phyloP scores from a whole-genome alignment of 2,797 vertebrate genomes.

The Phoxinus dragarum region DNA sequence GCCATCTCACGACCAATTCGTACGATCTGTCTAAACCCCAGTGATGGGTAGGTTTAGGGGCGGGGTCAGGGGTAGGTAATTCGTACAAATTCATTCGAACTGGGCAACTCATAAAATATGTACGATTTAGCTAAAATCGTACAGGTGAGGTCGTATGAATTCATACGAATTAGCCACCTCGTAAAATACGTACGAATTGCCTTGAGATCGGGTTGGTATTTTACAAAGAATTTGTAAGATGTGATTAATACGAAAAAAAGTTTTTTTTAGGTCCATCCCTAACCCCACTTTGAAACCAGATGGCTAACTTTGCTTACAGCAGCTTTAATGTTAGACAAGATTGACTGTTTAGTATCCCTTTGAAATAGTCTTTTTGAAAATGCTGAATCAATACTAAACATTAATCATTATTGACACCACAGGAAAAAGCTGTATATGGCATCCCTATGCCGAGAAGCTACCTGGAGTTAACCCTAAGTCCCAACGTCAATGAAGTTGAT shows the following conservation, averaged over 20 bases:
- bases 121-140: too few species aligned
- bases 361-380: background rate
- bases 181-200: too few species aligned
- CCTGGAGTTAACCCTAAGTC: constrained; percentile 87
- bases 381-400: background rate
- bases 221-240: background rate
- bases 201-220: background rate
- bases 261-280: background rate
- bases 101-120: too few species aligned
- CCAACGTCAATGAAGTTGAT: constrained; percentile 86
- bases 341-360: background rate
- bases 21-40: too few species aligned
- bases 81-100: too few species aligned
- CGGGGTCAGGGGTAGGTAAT: too few species aligned
- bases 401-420: constrained; percentile 39
- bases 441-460: constrained; percentile 92
- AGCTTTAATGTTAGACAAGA: background rate
- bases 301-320: background rate
- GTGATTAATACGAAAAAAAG: background rate
- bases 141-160: too few species aligned
- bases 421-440: constrained; percentile 91
- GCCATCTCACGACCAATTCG: too few species aligned
- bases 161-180: too few species aligned
- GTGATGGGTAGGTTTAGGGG: too few species aligned
- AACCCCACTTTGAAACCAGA: background rate